These are phyloP conservation scores for Cervus canadensis DNA, from an alignment of 2,113 vertebrate genomes.

Conservation along the genomic window DNA sequence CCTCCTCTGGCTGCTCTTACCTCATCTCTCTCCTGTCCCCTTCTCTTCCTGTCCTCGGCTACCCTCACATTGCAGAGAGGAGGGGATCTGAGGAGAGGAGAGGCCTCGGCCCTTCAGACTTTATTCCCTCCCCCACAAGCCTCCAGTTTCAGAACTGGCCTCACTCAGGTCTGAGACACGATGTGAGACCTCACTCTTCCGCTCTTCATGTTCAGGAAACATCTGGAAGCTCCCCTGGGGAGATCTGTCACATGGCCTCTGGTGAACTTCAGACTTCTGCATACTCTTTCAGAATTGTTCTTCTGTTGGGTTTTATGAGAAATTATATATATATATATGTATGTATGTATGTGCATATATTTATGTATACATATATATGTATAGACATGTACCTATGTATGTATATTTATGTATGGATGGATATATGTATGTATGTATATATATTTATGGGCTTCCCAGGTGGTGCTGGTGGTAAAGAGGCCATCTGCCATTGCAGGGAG, in stretches of 20 bases:
- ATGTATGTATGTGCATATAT: background rate
- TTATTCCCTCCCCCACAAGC: background rate
- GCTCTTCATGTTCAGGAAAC: background rate
- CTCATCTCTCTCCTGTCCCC: background rate
- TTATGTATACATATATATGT: background rate
- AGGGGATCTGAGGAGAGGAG: background rate
- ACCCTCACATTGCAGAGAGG: background rate
- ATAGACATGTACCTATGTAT: background rate
- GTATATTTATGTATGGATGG: background rate
- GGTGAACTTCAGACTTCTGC: background rate
- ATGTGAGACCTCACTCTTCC: background rate
- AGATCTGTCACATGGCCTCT: background rate
- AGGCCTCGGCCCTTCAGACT: background rate
- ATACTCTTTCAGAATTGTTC: background rate
- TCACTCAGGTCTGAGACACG: background rate
- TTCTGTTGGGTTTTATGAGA: background rate
- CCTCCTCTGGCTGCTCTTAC: background rate
- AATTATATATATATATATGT: background rate
- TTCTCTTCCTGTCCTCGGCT: background rate
- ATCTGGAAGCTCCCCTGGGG: background rate
- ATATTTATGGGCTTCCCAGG: background rate
- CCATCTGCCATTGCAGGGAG: background rate
- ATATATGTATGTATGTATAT: background rate
- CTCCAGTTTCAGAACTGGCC: background rate
- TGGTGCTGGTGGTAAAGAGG: background rate